Base-by-base conservation (phyloP, 2,888 invertebrate species). In the Drosophila suboccidentalis region DNA sequence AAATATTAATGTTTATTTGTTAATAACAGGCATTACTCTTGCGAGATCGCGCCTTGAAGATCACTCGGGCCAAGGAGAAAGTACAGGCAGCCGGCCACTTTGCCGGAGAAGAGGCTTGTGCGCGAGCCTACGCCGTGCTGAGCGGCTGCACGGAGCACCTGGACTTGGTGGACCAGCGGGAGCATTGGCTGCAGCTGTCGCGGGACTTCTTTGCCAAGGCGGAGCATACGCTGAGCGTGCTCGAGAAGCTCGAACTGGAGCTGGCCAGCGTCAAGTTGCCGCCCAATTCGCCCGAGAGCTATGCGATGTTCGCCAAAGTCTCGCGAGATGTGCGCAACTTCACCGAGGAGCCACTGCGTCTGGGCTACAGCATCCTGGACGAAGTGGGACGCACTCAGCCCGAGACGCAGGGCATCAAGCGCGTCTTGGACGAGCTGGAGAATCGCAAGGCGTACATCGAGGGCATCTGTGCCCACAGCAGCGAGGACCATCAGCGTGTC, bases 61-160 rank as follows among this genome's bases (percentile, higher is more conserved):
- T 97, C 81, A 95, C 96, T 22, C 95, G 95, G 87, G 95, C 96
- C 41, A 96, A 96, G 15, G 97, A 97, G 91, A 95, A 95, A 87
- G 93, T 97, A 65, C 94, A 95, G 47, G 94, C 95, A 22, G 94
- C 95, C 3, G 96, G 95, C 34, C 95, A 95, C 87, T 95, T 96
- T 83, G 95, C 95, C 22, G 95, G 95, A 3, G 95, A 95, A 82
- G 94, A 95, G 87, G 95, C 95, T 1, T 95, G 94, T 57, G 93
- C 94, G 53, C 94, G 95, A 79, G 95, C 96, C 4, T 96, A 96
- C 87, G 93, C 94, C 43, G 94, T 96, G 51, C 93, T 96, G 29
- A 94, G 95, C 65, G 92, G 94, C 4, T 95, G 95, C 22, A 95
- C 95, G 26, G 96, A 96, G 90, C 96, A 96, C 87, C 93, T 96